phyloP scores from a whole-genome alignment of 2,888 invertebrate genomes.

The Ceraclea dissimilis region DNA sequence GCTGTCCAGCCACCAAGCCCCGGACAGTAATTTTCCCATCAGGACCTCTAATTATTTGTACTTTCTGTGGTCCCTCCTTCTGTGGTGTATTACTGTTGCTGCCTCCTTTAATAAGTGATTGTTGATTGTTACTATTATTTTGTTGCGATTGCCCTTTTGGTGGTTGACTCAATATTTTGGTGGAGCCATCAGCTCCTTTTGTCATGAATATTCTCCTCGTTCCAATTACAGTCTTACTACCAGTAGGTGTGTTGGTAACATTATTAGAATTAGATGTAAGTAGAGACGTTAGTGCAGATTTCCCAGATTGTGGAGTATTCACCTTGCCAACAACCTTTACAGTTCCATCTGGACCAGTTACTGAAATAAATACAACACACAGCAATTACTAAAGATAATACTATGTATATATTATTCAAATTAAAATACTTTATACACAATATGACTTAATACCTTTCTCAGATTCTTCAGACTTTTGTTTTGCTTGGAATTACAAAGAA shows the following conservation, averaged over 20 bases:
- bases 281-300: constrained; percentile 59
- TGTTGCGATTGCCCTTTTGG: constrained; percentile 38
- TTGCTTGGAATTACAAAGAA: constrained; percentile 18
- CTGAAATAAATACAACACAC: constrained; percentile 24
- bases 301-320: constrained; percentile 52
- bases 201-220: constrained; percentile 67
- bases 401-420: too few species aligned
- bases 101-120: constrained; percentile 47
- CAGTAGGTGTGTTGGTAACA: constrained; percentile 40
- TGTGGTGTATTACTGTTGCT: constrained; percentile 36
- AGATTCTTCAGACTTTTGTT: constrained; percentile 20
- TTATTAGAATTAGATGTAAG: constrained; percentile 46
- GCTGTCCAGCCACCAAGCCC: constrained; percentile 87
- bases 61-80: constrained; percentile 60
- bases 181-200: constrained; percentile 62
- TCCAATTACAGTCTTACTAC: constrained; percentile 59
- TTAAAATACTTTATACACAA: too few species aligned
- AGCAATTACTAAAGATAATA: background rate
- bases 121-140: constrained; percentile 33
- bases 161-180: constrained; percentile 55
- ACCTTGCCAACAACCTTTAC: constrained; percentile 60
- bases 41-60: constrained; percentile 84
- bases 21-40: constrained; percentile 89
- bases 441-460: constrained; percentile 15
- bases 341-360: constrained; percentile 51